Base-by-base conservation (phyloP, 2,888 invertebrate genomes). In the Hyppa rectilinea region DNA sequence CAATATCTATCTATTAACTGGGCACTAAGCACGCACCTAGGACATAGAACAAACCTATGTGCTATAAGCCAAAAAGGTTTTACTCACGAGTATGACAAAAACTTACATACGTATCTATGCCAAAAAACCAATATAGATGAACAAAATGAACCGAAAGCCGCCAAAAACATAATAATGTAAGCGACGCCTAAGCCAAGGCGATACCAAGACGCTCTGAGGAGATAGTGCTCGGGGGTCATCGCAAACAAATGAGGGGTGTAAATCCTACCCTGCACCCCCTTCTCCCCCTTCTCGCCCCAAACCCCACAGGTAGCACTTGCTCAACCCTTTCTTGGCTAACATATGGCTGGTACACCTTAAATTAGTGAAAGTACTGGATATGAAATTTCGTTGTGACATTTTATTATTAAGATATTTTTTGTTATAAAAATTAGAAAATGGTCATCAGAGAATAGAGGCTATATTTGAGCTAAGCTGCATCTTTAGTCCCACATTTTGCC, bases 201-300 rank as follows among this genome's bases (percentile, higher is more conserved):
- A 92, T 93, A 92, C 90, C 89, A 90, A 92, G 92, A 90, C 89
- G 89, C 89, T 89, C 85, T 87, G 64, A 80, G 80, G 72, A 94
- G 94, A 94, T 94, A 94, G 91, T 92, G 90, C 92, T 92, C 85
- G 92, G 95, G 96, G 96, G 96, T 96, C 96, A 96, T 96, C 96
- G 96, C 96, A 96, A 96, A 97, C 96, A 96, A 96, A 97, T 96
- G 96, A 96, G 96, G 96, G 95, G 96, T 95, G 96, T 96, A 96
- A 96, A 96, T 96, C 96, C 96, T 92, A 94, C 93, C 92, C 90
- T 64, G 80, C 82, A 83, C 87, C 84, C 82, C 84, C 77, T 76
- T 78, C 65, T 10, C 47, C 83, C 89, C 88, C 84, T 6, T 23
- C 23, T 49, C 38, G 43, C 77, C 80, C 85, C 77, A 67, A 67